phyloP scores from a whole-genome alignment of 1,140 invertebrate species.

The Heliconius hewitsoni region DNA sequence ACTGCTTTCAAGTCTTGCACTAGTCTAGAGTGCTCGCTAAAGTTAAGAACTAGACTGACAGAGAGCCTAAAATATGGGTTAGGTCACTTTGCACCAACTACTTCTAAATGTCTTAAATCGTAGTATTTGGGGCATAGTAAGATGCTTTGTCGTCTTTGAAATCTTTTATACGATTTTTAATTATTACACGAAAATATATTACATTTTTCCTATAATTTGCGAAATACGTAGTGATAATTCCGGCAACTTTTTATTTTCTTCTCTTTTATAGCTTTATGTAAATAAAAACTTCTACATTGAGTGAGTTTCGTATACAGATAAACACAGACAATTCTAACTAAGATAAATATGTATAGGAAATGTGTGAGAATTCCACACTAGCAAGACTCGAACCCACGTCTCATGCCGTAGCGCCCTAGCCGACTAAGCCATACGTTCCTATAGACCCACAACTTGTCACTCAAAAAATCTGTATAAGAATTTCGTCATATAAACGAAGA shows the following conservation, averaged over 20 bases:
- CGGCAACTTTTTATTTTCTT: too few species aligned
- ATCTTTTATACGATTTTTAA: too few species aligned
- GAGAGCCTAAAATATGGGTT: conserved; percentile 4
- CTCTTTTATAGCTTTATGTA: not conserved
- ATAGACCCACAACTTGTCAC: too few species aligned
- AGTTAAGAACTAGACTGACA: not conserved
- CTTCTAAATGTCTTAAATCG: not conserved
- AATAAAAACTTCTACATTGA: not conserved
- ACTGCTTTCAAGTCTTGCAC: not conserved
- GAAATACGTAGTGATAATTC: not conserved
- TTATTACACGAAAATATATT: too few species aligned
- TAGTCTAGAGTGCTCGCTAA: not conserved
- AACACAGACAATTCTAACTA: not conserved
- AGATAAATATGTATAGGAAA: too few species aligned
- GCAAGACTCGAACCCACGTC: too few species aligned
- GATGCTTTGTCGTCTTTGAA: not conserved
- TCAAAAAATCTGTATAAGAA: too few species aligned
- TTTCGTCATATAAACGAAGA: not conserved
- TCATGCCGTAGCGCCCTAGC: too few species aligned
- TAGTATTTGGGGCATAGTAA: not conserved
- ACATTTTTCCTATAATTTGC: not conserved
- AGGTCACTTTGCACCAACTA: not conserved
- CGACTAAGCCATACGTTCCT: too few species aligned
- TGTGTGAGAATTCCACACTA: too few species aligned
- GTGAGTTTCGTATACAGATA: not conserved